Conservation (phyloP, 2,888 invertebrate species). For the Nephrotoma flavescens region DNA sequence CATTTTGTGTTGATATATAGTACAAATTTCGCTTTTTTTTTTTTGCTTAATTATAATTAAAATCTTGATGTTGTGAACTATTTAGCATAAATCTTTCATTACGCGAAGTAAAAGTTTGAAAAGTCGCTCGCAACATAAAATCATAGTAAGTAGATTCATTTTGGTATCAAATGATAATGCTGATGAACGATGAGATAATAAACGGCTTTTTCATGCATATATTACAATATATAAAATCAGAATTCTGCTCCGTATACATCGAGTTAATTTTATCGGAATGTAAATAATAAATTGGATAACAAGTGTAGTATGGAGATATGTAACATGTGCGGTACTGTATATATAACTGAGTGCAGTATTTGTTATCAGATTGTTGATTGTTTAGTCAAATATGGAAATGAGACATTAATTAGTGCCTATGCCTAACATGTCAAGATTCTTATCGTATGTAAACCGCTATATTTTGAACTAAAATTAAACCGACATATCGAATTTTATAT, state of each 20-base stretch:
- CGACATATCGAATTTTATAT: not conserved
- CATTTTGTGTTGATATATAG: not conserved
- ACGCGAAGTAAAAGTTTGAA: not conserved
- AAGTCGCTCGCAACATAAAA: not conserved
- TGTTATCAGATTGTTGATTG: not conserved
- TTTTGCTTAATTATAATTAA: not conserved
- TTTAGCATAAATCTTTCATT: not conserved
- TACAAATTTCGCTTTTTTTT: not conserved
- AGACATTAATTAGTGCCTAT: not conserved
- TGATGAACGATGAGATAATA: not conserved
- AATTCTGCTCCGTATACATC: too few species aligned
- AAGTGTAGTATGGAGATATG: not conserved
- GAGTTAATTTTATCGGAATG: not conserved
- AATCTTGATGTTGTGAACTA: not conserved
- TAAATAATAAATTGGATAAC: not conserved
- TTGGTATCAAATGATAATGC: too few species aligned
- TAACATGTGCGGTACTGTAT: not conserved
- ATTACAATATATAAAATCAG: not conserved
- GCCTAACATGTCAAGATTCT: not conserved
- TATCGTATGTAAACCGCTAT: not conserved
- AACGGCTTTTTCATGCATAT: not conserved
- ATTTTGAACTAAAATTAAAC: too few species aligned
- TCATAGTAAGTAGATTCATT: not conserved
- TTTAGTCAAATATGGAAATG: not conserved
- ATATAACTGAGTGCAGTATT: not conserved